phyloP scores from a whole-genome alignment of 2,113 vertebrate species.

The Pluvianellus socialis region DNA sequence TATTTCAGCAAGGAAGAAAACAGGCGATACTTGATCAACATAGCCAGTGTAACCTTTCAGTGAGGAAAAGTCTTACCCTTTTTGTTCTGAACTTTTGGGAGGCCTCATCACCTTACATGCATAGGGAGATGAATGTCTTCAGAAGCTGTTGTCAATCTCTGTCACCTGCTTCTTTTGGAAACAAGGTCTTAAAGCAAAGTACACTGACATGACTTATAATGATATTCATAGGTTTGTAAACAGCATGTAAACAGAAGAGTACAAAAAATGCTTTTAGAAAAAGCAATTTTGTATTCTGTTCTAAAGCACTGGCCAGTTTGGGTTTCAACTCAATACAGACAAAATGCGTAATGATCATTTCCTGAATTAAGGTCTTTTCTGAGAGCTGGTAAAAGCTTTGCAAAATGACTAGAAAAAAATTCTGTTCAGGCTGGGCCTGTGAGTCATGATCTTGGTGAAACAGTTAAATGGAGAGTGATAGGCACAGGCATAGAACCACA shows the following conservation, averaged over 20 bases:
- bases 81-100: neutral
- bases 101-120: neutral
- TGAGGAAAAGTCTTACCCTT: neutral
- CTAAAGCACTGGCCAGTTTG: neutral
- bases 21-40: neutral
- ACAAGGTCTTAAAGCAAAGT: constrained; percentile 18
- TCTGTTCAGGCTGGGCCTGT: neutral
- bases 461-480: neutral
- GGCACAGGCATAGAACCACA: neutral
- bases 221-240: constrained; percentile 47
- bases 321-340: neutral
- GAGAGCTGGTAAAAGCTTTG: neutral
- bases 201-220: constrained; percentile 23
- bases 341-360: neutral
- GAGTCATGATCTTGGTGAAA: neutral
- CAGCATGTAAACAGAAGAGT: constrained; percentile 45
- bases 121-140: neutral
- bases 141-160: neutral
- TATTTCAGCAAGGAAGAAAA: neutral
- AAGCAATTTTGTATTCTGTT: constrained; percentile 38
- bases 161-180: constrained; percentile 60
- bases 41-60: neutral
- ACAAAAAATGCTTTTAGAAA: constrained; percentile 34
- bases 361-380: neutral
- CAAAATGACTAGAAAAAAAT: neutral